Evolutionary conservation across 35 echinoderm and acorn worm genomes (phyloP), one percentile per base, ranked within the genome.

Genomic region (Antedon bifida): DNA sequence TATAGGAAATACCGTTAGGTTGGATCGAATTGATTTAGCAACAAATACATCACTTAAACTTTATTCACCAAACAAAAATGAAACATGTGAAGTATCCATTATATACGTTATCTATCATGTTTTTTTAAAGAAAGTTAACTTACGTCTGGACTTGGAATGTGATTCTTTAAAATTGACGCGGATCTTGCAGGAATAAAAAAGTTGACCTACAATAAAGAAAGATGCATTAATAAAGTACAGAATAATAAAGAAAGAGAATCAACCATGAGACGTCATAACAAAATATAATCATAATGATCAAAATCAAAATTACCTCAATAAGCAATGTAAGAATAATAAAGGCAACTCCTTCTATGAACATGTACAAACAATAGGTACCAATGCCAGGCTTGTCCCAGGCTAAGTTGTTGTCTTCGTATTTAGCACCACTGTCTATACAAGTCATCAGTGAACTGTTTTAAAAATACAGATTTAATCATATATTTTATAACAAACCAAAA

Each of bases 371-470:
- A 36, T 85, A 75, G 32, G 82, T 33, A 7, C 95, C 95, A 35
- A 99, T 78, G 13, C 95, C 95, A 19, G 95, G 95, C 74, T 79
- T 36, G 7, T 90, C 46, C 95, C 95, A 99, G 16, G 84, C 91
- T 30, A 92, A 82, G 77, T 99, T 99, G 82, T 90, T 99, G 0
- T 90, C 36, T 31, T 51, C 32, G 64, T 88, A 99, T n/a, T 82
- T 83, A 16, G 90, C 45, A 32, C 91, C 92, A 38, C 44, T 29
- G 3, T n/a, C 5, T 1, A 81, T 42, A 85, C 95, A 99, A 21
- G 85, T 17, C 29, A 77, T 32, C 74, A 42, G 39, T 64, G 86
- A 73, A 21, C 91, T 93, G 88, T 42, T 42, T 7, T 42, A 42
- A 42, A 42, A 42, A 42, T 7, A 42, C 38, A 42, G 14, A 42